Conservation (phyloP, 2,113 vertebrate species). For the Calyptommatus sinebrachiatus region DNA sequence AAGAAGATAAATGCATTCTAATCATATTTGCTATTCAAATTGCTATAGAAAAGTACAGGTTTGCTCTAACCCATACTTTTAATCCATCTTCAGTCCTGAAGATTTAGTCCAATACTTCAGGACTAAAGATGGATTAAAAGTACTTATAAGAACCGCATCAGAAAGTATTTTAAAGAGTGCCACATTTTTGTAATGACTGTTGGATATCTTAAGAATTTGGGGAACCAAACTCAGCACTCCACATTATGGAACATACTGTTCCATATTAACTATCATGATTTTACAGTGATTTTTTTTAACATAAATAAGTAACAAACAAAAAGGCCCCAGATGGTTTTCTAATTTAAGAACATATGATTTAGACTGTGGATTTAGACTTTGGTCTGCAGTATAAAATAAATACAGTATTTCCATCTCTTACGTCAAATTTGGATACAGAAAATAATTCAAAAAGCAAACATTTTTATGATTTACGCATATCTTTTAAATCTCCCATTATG, state of each 20-base stretch:
- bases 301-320: no score
- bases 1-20: neutral
- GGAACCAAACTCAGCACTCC: no score
- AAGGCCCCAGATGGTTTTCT: neutral
- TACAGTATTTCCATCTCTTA: neutral
- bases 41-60: neutral
- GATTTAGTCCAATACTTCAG: no score
- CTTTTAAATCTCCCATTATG: neutral
- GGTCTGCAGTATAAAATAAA: neutral
- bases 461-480: neutral
- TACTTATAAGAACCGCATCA: neutral
- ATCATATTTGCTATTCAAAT: neutral
- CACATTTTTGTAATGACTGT: neutral
- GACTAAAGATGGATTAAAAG: no score
- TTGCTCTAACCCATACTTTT: no score
- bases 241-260: neutral
- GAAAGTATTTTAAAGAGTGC: neutral
- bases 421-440: neutral
- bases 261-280: no score
- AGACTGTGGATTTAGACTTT: neutral
- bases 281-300: no score
- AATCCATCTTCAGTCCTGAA: no score
- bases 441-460: neutral
- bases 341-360: neutral
- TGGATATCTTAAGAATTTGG: neutral